These are phyloP conservation scores for Lathronympha strigana DNA, from an alignment of 2,888 invertebrate genomes.

Conservation along the genomic window DNA sequence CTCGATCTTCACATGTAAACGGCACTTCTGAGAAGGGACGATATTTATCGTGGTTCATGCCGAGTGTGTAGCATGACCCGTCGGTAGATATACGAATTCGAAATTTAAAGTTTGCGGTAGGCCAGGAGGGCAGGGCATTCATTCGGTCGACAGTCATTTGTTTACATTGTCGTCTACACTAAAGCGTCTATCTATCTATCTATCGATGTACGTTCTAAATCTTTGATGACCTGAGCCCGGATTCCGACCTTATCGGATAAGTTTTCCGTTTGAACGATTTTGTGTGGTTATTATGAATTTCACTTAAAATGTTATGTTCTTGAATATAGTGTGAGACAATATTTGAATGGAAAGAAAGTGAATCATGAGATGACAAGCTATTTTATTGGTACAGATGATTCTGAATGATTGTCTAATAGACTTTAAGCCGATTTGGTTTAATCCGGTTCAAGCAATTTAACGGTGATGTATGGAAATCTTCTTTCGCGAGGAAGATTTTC, in stretches of 20 bases:
- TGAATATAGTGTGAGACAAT: too few species aligned
- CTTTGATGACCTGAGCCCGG: background rate
- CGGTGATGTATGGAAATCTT: slow-evolving; percentile 3
- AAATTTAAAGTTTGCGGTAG: background rate
- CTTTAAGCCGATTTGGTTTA: background rate
- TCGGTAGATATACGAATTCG: background rate
- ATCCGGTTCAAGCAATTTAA: slow-evolving; percentile 1
- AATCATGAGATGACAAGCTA: background rate
- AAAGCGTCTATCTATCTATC: background rate
- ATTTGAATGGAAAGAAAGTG: background rate
- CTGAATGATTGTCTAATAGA: background rate
- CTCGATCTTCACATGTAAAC: too few species aligned
- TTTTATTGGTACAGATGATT: background rate
- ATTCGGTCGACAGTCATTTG: slow-evolving; percentile 25
- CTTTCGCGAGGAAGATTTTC: slow-evolving; percentile 20
- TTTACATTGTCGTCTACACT: background rate
- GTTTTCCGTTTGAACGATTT: background rate
- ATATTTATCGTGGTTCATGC: too few species aligned
- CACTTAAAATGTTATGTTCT: too few species aligned
- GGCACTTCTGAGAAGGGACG: too few species aligned
- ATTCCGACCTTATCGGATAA: background rate
- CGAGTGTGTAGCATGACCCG: too few species aligned
- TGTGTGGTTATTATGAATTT: background rate
- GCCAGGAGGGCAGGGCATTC: slow-evolving; percentile 1
- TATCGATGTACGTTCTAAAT: too few species aligned